Evolutionary conservation across 2,113 vertebrate species (phyloP), one percentile per base, ranked within the genome.

Genomic region (Morone chrysops): DNA sequence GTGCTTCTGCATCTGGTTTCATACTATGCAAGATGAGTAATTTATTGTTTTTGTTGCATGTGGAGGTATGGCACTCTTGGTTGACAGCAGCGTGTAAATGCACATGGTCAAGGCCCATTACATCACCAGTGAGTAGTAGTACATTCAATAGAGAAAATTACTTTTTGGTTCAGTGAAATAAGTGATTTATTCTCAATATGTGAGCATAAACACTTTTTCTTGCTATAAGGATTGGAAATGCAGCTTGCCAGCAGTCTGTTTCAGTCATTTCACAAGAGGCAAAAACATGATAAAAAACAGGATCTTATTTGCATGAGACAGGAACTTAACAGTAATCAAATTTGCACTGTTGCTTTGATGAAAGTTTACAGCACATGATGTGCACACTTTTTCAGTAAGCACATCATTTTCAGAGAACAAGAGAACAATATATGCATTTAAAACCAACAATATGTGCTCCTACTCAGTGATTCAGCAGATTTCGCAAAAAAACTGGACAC

Each of bases 31-130:
- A 61, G 31, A 80, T 75, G 67, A 82, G 9, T 36, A 83, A 79
- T 60, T 25, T 25, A 8, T 22, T 78, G 48, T 60, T 70, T 89
- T 82, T 79, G 4, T 78, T 67, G 54, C 12, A 62, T 70, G 51
- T 86, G 71, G 70, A 31, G 66, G 62, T 80, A 45, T 84, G 83
- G 78, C 81, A 75, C 72, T 82, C 36, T 78, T 85, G 79, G 87
- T 77, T 90, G 86, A 90, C 84, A 89, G 82, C 82, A 62, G 73
- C 31, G 74, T 89, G 85, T 90, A 91, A 92, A 92, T 89, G 89
- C 78, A 78, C 74, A 80, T 82, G 82, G 89, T 93, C 92, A 92
- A 84, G 93, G 88, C 56, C 87, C 92, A 94, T 94, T 94, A 92
- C 86, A 74, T 87, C 75, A 78, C 63, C 87, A 91, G 85, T 81